Percentiles rank a stretch among this genome's conserved stretches.
phyloP scores from a whole-genome alignment of 2,113 vertebrate genomes.

The Xiphias gladius region DNA sequence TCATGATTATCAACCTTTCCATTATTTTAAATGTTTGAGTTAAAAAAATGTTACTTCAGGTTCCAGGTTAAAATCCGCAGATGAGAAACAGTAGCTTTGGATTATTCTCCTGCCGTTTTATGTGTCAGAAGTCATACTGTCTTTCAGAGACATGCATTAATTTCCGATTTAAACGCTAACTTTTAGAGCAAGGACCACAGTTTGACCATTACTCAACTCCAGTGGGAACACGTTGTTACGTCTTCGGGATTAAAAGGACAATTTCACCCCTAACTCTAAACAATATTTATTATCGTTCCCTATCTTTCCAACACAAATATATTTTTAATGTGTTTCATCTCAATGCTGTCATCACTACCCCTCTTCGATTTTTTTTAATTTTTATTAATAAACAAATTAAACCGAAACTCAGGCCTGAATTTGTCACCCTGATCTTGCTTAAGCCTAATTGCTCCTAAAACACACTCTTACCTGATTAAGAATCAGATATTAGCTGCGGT shows the following conservation, averaged over 20 bases:
- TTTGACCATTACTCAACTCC: too few species aligned
- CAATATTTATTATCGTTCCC: neutral
- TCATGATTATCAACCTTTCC: neutral
- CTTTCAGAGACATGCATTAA: neutral
- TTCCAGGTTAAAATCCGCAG: neutral
- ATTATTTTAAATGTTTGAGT: neutral
- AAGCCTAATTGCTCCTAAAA: conserved; percentile 16
- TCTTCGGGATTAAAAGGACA: neutral
- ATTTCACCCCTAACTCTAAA: neutral
- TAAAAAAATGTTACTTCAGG: neutral
- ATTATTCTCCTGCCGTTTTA: neutral
- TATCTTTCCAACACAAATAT: neutral
- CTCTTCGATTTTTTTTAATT: neutral
- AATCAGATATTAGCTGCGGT: conserved; percentile 3
- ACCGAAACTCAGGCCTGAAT: neutral
- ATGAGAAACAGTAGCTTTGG: neutral
- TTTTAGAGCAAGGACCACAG: neutral
- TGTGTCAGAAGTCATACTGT: too few species aligned
- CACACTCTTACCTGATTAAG: neutral
- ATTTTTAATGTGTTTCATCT: neutral
- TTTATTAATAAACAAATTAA: conserved; percentile 2
- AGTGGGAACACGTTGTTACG: neutral
- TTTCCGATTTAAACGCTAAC: neutral
- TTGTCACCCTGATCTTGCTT: neutral
- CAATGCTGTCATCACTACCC: neutral